Conservation (phyloP, 2,113 vertebrate species). For the Albula glossodonta region DNA sequence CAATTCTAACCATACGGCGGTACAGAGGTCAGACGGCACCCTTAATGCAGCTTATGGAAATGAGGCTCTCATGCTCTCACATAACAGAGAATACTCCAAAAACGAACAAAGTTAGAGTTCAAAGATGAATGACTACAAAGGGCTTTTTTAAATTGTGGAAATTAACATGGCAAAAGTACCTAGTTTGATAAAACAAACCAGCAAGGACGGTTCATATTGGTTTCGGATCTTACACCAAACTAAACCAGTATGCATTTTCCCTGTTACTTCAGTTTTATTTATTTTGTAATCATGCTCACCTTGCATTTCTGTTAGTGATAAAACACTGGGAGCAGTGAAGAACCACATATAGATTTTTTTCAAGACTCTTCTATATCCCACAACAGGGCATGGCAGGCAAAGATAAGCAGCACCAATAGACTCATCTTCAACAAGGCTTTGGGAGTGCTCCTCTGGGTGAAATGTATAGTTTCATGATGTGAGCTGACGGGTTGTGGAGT, state of each 20-base stretch:
- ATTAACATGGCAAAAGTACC: not conserved
- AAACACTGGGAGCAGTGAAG: not conserved
- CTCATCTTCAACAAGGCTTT: not conserved
- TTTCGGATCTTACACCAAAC: not conserved
- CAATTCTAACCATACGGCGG: not conserved
- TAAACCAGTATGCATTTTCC: not conserved
- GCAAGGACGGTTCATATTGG: not conserved
- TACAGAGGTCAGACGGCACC: not conserved
- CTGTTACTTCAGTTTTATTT: not conserved
- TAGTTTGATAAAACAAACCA: not conserved
- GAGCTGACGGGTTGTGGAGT: not conserved
- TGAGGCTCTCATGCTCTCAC: not conserved
- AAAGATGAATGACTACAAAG: not conserved
- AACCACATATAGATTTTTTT: not conserved
- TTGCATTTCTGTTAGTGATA: not conserved
- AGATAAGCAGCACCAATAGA: not conserved
- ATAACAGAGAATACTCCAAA: not conserved
- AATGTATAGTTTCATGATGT: not conserved
- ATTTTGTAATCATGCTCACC: not conserved
- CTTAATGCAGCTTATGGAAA: not conserved
- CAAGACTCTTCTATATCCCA: not conserved
- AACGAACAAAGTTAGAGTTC: not conserved
- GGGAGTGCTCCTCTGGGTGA: not conserved
- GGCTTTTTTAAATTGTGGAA: not conserved
- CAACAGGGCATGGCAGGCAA: not conserved